phyloP scores from a whole-genome alignment of 2,113 vertebrate genomes.

The Osmerus mordax region DNA sequence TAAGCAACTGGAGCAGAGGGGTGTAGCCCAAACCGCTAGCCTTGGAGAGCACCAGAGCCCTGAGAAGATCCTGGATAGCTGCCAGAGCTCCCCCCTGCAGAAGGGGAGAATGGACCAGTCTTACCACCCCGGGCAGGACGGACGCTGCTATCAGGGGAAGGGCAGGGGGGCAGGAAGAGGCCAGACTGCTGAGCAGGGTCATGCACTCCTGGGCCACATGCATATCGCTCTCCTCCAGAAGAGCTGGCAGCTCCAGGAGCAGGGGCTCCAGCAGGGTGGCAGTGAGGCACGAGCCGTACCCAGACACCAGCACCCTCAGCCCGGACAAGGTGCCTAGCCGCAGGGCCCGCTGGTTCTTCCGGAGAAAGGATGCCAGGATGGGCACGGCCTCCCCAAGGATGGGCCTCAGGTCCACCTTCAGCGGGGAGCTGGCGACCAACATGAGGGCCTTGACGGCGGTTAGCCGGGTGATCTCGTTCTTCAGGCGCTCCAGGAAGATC shows the following conservation, averaged over 20 bases:
- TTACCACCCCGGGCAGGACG: slow-evolving; percentile 75
- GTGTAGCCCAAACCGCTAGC: slow-evolving; percentile 67
- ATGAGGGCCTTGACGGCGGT: slow-evolving; percentile 82
- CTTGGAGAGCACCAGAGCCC: slow-evolving; percentile 76
- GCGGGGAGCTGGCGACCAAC: slow-evolving; percentile 76
- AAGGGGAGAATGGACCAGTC: slow-evolving; percentile 82
- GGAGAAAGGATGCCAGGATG: slow-evolving; percentile 84
- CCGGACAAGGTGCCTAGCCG: slow-evolving; percentile 81
- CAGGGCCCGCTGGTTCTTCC: slow-evolving; percentile 88
- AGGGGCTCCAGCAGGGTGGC: slow-evolving; percentile 74
- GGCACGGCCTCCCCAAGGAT: slow-evolving; percentile 81
- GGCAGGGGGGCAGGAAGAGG: slow-evolving; percentile 77
- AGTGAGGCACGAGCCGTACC: slow-evolving; percentile 80
- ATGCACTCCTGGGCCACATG: slow-evolving; percentile 86
- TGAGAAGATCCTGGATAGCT: slow-evolving; percentile 79
- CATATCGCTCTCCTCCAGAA: slow-evolving; percentile 89
- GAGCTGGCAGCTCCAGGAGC: slow-evolving; percentile 77
- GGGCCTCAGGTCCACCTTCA: slow-evolving; percentile 77
- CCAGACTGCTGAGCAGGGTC: slow-evolving; percentile 77
- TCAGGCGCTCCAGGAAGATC: slow-evolving; percentile 87
- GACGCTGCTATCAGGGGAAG: slow-evolving; percentile 77
- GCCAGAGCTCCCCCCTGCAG: slow-evolving; percentile 80
- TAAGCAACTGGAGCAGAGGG: slow-evolving; percentile 80
- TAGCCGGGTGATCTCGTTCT: slow-evolving; percentile 90
- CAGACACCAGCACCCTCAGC: slow-evolving; percentile 78